Evolutionary conservation across 2,113 vertebrate genomes (phyloP).

Genomic region (Rhegmatorhina hoffmannsi): DNA sequence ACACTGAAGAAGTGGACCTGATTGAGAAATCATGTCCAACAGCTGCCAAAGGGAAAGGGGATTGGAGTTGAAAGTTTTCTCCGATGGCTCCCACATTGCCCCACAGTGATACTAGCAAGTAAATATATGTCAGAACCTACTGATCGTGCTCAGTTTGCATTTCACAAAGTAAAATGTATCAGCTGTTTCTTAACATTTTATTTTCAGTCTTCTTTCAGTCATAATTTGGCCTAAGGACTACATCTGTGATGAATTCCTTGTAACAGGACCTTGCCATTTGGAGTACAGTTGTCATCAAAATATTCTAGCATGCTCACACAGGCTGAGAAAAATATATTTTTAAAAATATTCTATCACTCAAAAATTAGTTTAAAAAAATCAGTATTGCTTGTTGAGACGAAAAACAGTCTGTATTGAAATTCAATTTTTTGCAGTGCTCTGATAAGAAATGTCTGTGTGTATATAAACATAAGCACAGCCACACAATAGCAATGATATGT

Average conservation of each 20-base stretch:
- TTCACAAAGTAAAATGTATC: conserved; percentile 58
- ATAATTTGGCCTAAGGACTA: conserved; percentile 56
- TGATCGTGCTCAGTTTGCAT: background rate
- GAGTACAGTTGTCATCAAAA: conserved; percentile 56
- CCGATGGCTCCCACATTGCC: background rate
- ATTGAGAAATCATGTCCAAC: conserved; percentile 24
- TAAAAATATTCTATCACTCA: background rate
- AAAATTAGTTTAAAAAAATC: conserved; percentile 12
- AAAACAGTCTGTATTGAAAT: background rate
- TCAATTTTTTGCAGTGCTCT: background rate
- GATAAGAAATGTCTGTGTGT: background rate
- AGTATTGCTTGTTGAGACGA: background rate
- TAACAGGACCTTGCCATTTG: conserved; percentile 45
- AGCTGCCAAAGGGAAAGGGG: conserved; percentile 13
- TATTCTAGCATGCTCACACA: background rate
- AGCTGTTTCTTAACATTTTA: conserved; percentile 57
- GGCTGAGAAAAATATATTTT: conserved; percentile 15
- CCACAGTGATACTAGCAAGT: background rate
- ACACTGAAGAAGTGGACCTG: background rate
- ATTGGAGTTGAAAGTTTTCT: background rate
- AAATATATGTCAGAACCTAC: conserved; percentile 39
- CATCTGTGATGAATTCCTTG: conserved; percentile 51
- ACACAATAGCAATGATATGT: background rate
- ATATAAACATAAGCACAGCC: background rate
- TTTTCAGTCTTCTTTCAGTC: conserved; percentile 37